phyloP scores from a whole-genome alignment of 2,797 vertebrate species.

The Galago senegalensis region DNA sequence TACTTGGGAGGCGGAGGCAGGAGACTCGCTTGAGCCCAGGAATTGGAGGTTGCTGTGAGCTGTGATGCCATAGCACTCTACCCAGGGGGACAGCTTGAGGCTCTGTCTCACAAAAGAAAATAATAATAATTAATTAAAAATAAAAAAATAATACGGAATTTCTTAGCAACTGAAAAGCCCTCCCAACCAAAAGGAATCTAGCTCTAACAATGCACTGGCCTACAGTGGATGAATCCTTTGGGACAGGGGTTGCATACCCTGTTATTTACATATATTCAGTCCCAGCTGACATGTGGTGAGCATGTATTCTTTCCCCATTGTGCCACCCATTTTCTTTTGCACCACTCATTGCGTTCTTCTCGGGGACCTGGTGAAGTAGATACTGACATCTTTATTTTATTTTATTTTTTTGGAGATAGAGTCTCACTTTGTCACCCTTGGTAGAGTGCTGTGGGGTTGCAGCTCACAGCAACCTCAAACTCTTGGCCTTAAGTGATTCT shows the following conservation, averaged over 20 bases:
- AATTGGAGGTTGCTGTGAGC: too few species aligned
- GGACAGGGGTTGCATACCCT: not conserved
- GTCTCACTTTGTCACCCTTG: too few species aligned
- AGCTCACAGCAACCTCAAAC: too few species aligned
- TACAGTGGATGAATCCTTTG: not conserved
- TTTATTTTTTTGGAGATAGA: too few species aligned
- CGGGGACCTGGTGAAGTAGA: not conserved
- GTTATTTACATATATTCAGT: not conserved
- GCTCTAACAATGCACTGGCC: not conserved
- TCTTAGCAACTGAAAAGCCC: slow-evolving; percentile 3
- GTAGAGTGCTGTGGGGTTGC: too few species aligned
- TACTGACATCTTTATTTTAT: slow-evolving; percentile 35
- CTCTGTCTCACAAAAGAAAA: too few species aligned
- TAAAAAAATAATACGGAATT: not conserved
- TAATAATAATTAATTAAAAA: too few species aligned
- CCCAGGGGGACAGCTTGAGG: too few species aligned
- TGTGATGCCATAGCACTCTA: too few species aligned
- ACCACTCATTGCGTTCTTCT: not conserved
- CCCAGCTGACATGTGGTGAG: not conserved
- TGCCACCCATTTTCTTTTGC: slow-evolving; percentile 8
- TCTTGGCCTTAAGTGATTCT: too few species aligned
- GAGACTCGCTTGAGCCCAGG: too few species aligned
- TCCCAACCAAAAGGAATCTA: not conserved
- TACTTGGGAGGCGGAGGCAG: too few species aligned
- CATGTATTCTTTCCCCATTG: not conserved